These are phyloP conservation scores for Crypturellus tataupa DNA, from an alignment of 2,797 vertebrate species.

Conservation along the genomic window DNA sequence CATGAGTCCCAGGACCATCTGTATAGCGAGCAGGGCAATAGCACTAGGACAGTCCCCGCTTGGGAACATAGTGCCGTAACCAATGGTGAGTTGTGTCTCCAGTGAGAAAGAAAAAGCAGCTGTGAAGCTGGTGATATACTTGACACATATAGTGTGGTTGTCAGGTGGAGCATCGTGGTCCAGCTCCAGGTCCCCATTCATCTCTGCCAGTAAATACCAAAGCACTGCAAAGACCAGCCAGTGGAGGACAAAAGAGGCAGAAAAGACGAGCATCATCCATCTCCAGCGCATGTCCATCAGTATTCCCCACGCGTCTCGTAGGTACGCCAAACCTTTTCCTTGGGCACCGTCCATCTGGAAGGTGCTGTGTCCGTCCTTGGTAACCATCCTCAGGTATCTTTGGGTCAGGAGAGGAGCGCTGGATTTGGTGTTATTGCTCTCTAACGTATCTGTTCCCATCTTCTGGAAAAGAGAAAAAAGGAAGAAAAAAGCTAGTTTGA, in stretches of 20 bases:
- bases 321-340: slow-evolving; percentile 84
- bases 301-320: slow-evolving; percentile 93
- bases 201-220: slow-evolving; percentile 95
- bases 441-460: slow-evolving; percentile 71
- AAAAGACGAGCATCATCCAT: slow-evolving; percentile 96
- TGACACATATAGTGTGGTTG: slow-evolving; percentile 95
- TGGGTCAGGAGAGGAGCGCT: slow-evolving; percentile 87
- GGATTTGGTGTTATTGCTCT: slow-evolving; percentile 83
- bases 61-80: slow-evolving; percentile 98
- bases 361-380: slow-evolving; percentile 93
- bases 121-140: slow-evolving; percentile 95
- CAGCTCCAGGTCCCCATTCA: slow-evolving; percentile 94
- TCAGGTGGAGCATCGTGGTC: slow-evolving; percentile 91
- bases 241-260: slow-evolving; percentile 91
- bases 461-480: slow-evolving; percentile 70
- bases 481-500: not conserved
- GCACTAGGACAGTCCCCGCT: slow-evolving; percentile 96
- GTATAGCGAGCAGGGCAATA: slow-evolving; percentile 93
- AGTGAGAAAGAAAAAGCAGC: slow-evolving; percentile 97
- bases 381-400: slow-evolving; percentile 87
- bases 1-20: slow-evolving; percentile 99
- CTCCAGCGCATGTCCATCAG: slow-evolving; percentile 96
- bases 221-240: slow-evolving; percentile 97
- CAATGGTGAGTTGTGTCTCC: slow-evolving; percentile 99
- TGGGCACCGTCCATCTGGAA: slow-evolving; percentile 79